Evolutionary conservation across 2,888 invertebrate species (phyloP).

Genomic region (Miltochrista miniata): DNA sequence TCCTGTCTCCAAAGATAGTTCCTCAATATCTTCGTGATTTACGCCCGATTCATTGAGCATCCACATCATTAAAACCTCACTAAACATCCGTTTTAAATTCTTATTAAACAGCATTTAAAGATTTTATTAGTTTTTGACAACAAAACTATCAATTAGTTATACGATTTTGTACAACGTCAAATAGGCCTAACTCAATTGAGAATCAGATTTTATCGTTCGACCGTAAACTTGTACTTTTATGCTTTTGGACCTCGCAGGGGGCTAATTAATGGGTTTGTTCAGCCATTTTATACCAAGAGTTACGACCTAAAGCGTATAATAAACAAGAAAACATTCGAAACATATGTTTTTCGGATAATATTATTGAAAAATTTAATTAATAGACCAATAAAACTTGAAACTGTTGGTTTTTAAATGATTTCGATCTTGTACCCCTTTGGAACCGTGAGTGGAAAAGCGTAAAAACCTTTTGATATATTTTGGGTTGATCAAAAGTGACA

Average conservation of each 20-base stretch:
- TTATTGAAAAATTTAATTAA: slow-evolving; percentile 66
- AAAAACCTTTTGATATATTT: slow-evolving; percentile 18
- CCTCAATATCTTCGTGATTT: too few relatives aligned
- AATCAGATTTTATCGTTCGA: slow-evolving; percentile 55
- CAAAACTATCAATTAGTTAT: slow-evolving; percentile 35
- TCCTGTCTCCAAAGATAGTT: background rate
- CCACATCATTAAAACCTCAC: slow-evolving; percentile 1
- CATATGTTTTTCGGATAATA: slow-evolving; percentile 71
- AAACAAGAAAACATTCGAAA: slow-evolving; percentile 62
- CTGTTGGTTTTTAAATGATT: slow-evolving; percentile 35
- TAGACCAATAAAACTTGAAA: slow-evolving; percentile 49
- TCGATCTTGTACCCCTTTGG: slow-evolving; percentile 23
- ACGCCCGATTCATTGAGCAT: background rate
- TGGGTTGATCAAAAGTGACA: slow-evolving; percentile 15
- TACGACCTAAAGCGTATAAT: slow-evolving; percentile 55
- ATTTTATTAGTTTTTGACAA: slow-evolving; percentile 14
- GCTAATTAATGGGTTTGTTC: slow-evolving; percentile 72
- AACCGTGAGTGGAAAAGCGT: slow-evolving; percentile 9
- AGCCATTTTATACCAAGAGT: slow-evolving; percentile 64
- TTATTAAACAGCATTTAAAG: slow-evolving; percentile 31
- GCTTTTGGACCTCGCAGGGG: slow-evolving; percentile 51
- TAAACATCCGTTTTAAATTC: slow-evolving; percentile 17
- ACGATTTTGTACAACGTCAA: slow-evolving; percentile 24
- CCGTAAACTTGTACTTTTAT: slow-evolving; percentile 67
- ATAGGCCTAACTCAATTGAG: slow-evolving; percentile 47